phyloP scores from a whole-genome alignment of 2,113 vertebrate species.

The Anas platyrhynchos region DNA sequence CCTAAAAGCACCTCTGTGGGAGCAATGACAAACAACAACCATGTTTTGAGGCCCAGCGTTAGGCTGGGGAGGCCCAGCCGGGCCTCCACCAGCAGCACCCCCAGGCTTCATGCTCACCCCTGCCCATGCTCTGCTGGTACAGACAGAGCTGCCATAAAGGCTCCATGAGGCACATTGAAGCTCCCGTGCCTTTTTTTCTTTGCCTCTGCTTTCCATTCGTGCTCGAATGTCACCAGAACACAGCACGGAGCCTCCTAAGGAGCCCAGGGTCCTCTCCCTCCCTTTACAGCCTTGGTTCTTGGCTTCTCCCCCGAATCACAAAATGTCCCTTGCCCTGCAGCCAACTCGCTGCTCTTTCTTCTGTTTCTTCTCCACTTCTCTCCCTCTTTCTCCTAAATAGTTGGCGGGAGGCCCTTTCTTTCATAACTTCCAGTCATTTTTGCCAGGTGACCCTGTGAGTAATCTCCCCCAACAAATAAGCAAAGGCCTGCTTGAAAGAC shows the following conservation, averaged over 20 bases:
- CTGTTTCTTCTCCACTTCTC: constrained; percentile 24
- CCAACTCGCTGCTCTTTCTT: constrained; percentile 45
- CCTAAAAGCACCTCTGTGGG: not conserved
- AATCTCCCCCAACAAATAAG: constrained; percentile 58
- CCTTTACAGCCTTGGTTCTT: constrained; percentile 40
- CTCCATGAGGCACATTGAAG: not conserved
- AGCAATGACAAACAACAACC: accelerated
- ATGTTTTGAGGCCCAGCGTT: not conserved
- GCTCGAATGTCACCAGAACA: not conserved
- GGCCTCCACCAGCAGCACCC: not conserved
- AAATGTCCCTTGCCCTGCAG: constrained; percentile 49
- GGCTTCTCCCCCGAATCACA: constrained; percentile 44
- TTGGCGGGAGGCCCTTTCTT: constrained; percentile 62
- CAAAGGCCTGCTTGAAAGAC: not conserved
- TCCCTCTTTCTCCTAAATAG: constrained; percentile 34
- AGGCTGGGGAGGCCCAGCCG: not conserved
- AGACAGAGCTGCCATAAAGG: not conserved
- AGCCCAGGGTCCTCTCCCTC: not conserved
- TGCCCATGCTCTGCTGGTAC: not conserved
- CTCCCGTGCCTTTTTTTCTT: not conserved
- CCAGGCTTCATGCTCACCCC: not conserved
- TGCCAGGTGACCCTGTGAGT: constrained; percentile 63
- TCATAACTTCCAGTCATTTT: constrained; percentile 66
- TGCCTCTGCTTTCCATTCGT: not conserved
- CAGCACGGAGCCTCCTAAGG: not conserved